These are phyloP conservation scores for Hippotragus niger DNA, from an alignment of 2,113 vertebrate genomes.

Conservation along the genomic window DNA sequence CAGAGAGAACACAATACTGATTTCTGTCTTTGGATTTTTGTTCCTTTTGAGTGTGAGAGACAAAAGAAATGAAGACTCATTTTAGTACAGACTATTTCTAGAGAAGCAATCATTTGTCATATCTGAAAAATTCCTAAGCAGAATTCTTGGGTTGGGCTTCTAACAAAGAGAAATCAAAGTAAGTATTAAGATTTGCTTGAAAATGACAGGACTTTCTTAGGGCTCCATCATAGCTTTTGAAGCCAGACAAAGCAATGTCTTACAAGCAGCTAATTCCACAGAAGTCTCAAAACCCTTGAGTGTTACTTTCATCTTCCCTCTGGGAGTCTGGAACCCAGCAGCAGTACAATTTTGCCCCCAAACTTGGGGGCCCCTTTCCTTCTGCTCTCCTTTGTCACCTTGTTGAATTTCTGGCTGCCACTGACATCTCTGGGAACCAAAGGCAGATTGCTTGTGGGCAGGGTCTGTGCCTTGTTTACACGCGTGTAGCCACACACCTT, in stretches of 20 bases:
- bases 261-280: constrained; percentile 31
- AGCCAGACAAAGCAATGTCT: constrained; percentile 3
- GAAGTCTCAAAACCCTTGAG: constrained; percentile 5
- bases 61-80: background rate
- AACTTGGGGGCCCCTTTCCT: background rate
- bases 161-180: background rate
- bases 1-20: background rate
- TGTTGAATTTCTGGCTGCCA: no score
- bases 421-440: background rate
- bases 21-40: background rate
- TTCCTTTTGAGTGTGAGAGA: background rate
- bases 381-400: background rate
- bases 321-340: background rate
- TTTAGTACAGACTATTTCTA: background rate
- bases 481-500: background rate
- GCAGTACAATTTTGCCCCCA: background rate
- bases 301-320: constrained; percentile 1
- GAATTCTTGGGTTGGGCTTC: background rate
- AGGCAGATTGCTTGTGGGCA: background rate
- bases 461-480: background rate
- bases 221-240: background rate
- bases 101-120: constrained; percentile 1
- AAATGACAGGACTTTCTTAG: background rate
- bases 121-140: background rate
- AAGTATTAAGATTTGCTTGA: background rate